Base-by-base conservation (phyloP, 2,797 vertebrate species). In the Carapus acus region DNA sequence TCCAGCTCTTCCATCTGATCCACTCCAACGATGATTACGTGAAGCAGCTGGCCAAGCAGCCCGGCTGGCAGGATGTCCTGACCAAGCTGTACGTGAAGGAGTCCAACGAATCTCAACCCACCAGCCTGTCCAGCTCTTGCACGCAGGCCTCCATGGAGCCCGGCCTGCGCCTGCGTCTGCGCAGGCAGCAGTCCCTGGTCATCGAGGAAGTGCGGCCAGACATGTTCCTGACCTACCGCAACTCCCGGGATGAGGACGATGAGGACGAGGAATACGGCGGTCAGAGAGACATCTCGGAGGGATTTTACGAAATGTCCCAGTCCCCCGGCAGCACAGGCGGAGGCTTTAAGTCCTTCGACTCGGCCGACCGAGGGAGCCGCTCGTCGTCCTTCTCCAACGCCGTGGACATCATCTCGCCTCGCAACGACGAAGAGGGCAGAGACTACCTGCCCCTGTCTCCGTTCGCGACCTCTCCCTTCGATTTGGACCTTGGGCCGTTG, bases 81-180 rank as follows among this genome's bases (percentile, higher is more conserved):
- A 96, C 93, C 65, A 96, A 93, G 67, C 92, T 99, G 43, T 98
- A 96, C 0, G 83, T 98, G 64, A 93, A 93, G 67, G 94, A 99
- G 67, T 93, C 91, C 1, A 89, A 87, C 0, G 87, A 86, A 50
- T 89, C 86, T 1, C 73, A 74, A 1, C 80, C 78, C 1, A 74
- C 54, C 79, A 88, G 86, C 80, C 69, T 86, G 1, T 83, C 82
- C 0, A 43, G 67, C 15, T 78, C 80, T 1, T 63, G 70, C 67
- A 81, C 51, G 43, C 50, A 65, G 0, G 61, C 69, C 47, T 81
- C 86, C 22, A 62, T 79, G 0, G 86, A 88, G 1, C 70, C 75
- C n/a, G n/a, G n/a, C n/a, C n/a, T n/a, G n/a, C n/a, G n/a, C n/a
- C n/a, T n/a, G n/a, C n/a, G n/a, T n/a, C n/a, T 88, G 56, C 66